Base-by-base conservation (phyloP, 1,140 invertebrate genomes). In the Belonocnema kinseyi region DNA sequence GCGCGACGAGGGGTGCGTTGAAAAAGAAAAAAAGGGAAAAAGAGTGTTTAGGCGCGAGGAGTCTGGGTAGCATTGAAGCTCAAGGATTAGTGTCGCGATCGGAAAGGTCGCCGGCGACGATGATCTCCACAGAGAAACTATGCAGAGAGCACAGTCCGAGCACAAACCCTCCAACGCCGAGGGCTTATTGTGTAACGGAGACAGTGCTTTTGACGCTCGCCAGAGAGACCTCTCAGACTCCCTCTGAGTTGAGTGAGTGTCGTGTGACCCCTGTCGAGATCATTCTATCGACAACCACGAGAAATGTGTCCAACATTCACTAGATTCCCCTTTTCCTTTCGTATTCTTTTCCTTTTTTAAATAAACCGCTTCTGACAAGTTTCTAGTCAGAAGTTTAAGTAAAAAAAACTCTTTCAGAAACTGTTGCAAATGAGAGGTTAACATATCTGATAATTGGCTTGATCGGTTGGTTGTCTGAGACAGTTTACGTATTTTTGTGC, bases 221-320 rank as follows among this genome's bases (percentile, higher is more conserved):
- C 75, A 74, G 74, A 80, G 58, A 82, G 77, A 77, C 77, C 80
- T 78, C 80, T 83, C 78, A 83, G 82, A 83, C 82, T 82, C 75
- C 79, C 80, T 80, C 73, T 14, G n/a, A 72, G 77, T 83, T 73
- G 80, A 83, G 80, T 76, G 78, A 54, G 80, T 83, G 80, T 83
- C 80, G 75, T 70, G 73, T 77, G 74, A 80, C 79, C 79, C 79
- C 61, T 66, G 61, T 84, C 78, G 50, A 80, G 80, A 82, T 80
- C 51, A 82, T 76, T 71, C 74, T 46, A 77, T 75, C 75, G 76
- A 53, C 75, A 66, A 73, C 72, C 77, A 74, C 74, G 72, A 75
- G 72, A 73, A 76, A 61, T 58, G 72, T 78, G 71, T n/a, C 74
- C 72, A 50, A 74, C 54, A 80, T 78, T 77, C 74, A 51, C 74